Base-by-base conservation (phyloP, 2,888 invertebrate genomes). In the Slavum lentiscoides region DNA sequence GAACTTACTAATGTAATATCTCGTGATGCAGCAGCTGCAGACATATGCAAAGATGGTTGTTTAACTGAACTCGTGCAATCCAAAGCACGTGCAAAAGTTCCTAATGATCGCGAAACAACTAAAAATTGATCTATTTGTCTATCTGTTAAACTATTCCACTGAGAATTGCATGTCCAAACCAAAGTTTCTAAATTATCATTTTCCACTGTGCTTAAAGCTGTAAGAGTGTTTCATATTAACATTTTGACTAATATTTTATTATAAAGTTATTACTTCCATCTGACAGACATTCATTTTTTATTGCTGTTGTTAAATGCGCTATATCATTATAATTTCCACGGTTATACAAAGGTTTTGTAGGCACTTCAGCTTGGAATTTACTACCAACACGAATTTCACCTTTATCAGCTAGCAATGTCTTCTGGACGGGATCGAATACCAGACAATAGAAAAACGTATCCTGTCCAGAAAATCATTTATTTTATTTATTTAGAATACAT, bases 371-470 rank as follows among this genome's bases (percentile, higher is more conserved):
- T 90, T 99, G 99, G 90, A 96, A 98, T 88, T 94, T 92, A 87
- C 93, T 94, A 86, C 98, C 98, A 74, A 93, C 91, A 85, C 92
- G 87, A 83, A 93, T 93, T 84, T 88, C 88, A 87, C 96, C 98
- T 90, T 98, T 97, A 89, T 99, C 99, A 85, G 98, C 98, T 87
- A 98, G 90, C 87, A 99, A 90, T 85, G 98, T 99, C 89, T 97
- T 97, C 90, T 98, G 97, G 88, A 95, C 93, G 85, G 98, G 98
- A 90, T 99, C 99, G 89, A 98, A 99, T 85, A 99, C 98, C 88
- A 99, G 91, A 88, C 98, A 98, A 90, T 99, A 99, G 90, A 98
- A 99, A 91, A 99, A 99, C 87, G 96, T 93, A 89, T 99, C 98
- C 92, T 97, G 90, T 90, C 61, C 21, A 61, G n/a, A n/a, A n/a